phyloP scores from a whole-genome alignment of 2,113 vertebrate species.

The Zosterops borbonicus region DNA sequence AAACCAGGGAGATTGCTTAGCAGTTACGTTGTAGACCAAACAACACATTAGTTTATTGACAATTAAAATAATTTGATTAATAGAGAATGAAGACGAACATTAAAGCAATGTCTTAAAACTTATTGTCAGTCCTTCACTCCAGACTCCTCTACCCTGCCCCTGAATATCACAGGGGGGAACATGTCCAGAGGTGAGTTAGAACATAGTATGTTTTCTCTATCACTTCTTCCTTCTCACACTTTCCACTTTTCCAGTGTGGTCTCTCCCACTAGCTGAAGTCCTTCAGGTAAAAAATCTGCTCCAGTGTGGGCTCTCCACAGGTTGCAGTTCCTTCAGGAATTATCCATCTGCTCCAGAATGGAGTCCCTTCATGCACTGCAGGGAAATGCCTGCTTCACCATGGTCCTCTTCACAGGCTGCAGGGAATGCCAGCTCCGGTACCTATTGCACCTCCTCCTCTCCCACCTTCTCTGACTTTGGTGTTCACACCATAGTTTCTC shows the following conservation, averaged over 20 bases:
- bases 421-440: not conserved
- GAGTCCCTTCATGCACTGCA: not conserved
- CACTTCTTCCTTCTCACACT: not conserved
- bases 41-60: not conserved
- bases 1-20: not conserved
- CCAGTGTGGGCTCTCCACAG: not conserved
- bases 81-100: not conserved
- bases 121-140: not conserved
- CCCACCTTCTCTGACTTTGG: not conserved
- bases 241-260: not conserved
- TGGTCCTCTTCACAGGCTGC: not conserved
- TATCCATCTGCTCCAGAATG: not conserved
- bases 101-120: not conserved
- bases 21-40: not conserved
- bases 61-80: not conserved
- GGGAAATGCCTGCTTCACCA: not conserved
- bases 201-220: not conserved
- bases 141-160: not conserved
- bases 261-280: not conserved
- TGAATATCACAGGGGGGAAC: rapidly evolving
- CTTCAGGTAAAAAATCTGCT: not conserved
- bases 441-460: not conserved
- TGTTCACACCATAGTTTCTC: not conserved
- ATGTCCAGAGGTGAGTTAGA: rapidly evolving
- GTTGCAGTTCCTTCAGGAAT: not conserved